Base-by-base conservation (phyloP, 2,113 vertebrate species). In the Scytalopus superciliaris region DNA sequence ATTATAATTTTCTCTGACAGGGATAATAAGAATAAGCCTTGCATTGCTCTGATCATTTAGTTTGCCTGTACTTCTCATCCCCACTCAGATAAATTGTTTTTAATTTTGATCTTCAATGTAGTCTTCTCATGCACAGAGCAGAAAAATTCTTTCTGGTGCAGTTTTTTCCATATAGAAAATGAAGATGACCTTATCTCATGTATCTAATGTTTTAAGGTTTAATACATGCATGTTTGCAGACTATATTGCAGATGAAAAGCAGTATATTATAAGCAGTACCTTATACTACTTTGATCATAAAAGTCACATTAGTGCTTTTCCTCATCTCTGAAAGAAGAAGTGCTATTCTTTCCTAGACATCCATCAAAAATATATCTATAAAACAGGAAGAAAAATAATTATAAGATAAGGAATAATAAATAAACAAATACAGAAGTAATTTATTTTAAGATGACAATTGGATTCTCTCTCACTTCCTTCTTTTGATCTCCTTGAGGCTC, bases 401-500 rank as follows among this genome's bases (percentile, higher is more conserved):
- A 21, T 25, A 63, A 78, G 40, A 59, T 40, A 64, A 87, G 44
- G 31, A 80, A 73, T 94, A 81, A 83, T 63, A 95, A 91, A 83
- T 82, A 87, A 94, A 84, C 14, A 92, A 85, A 91, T 59, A 59
- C 22, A 93, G 27, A 95, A 88, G 35, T 76, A 73, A 88, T 83
- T 94, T 90, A 79, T 87, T 87, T 89, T 64, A 78, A 52, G 49
- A 72, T 82, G 87, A 84, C 82, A 77, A 39, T 44, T 94, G 81
- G 62, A 94, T 86, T 53, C 13, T 93, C 60, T 74, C 63, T 90
- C 50, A 66, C 23, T 53, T 74, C 9, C 6, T 95, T 73, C 68
- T 87, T 96, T 94, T 95, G 85, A 96, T 93, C 68, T 95, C 37
- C 42, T 91, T 93, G 75, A 94, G 30, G 57, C 72, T 94, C 35